phyloP scores from a whole-genome alignment of 1,140 invertebrate genomes.

The Ganaspis sp. region DNA sequence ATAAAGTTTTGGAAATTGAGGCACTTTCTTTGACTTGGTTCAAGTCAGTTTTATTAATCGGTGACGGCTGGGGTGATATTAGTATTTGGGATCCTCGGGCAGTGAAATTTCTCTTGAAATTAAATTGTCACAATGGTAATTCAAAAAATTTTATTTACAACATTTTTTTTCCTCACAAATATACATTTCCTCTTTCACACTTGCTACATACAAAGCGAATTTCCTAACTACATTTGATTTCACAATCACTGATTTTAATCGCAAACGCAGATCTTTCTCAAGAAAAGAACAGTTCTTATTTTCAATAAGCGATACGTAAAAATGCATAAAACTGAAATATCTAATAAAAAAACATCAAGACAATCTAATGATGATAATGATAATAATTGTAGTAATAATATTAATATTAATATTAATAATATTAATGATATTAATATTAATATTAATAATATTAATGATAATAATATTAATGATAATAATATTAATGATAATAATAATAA shows the following conservation, averaged over 20 bases:
- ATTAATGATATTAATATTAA: too few species aligned
- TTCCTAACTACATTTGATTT: constrained; percentile 15
- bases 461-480: too few species aligned
- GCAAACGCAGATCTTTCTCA: background rate
- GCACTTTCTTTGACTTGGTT: constrained; percentile 66
- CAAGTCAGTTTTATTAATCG: constrained; percentile 65
- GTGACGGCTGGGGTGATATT: constrained; percentile 67
- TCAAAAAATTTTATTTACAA: constrained; percentile 34
- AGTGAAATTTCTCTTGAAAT: constrained; percentile 62
- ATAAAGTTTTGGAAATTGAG: constrained; percentile 63
- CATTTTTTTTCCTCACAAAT: background rate
- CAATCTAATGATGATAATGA: too few species aligned
- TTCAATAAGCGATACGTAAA: background rate
- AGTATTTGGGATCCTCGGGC: constrained; percentile 67
- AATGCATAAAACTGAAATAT: background rate
- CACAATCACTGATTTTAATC: background rate
- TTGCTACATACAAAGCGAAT: constrained; percentile 18
- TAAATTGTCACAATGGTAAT: constrained; percentile 71
- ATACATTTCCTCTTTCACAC: background rate
- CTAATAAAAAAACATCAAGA: too few species aligned
- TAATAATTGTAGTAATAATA: too few species aligned
- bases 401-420: too few species aligned
- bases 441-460: too few species aligned
- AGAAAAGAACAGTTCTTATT: constrained; percentile 22
- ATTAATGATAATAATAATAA: too few species aligned